These are phyloP conservation scores for Camelus dromedarius DNA, from an alignment of 2,113 vertebrate genomes.

Conservation along the genomic window DNA sequence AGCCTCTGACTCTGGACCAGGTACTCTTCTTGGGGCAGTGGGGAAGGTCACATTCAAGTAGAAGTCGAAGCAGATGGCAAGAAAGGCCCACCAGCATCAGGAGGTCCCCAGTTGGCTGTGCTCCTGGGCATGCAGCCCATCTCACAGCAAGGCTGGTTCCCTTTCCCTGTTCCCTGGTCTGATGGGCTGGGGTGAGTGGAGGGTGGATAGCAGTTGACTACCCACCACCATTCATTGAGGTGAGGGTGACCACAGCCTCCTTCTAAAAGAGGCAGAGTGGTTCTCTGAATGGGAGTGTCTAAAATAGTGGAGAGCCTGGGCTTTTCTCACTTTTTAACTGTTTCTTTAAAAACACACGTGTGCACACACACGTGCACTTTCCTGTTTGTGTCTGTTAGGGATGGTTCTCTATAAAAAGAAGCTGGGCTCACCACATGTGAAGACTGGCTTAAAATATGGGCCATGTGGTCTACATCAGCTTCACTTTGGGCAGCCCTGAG, in stretches of 20 bases:
- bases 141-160: not conserved
- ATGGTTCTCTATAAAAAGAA: not conserved
- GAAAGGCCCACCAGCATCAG: not conserved
- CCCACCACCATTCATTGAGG: not conserved
- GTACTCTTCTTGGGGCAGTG: not conserved
- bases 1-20: not conserved
- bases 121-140: not conserved
- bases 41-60: not conserved
- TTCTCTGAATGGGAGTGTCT: not conserved
- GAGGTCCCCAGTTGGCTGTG: not conserved
- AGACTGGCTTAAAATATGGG: constrained; percentile 4
- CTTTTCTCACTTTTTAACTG: not conserved
- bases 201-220: not conserved
- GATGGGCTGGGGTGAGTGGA: not conserved
- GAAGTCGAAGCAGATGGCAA: constrained; percentile 58
- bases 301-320: not conserved
- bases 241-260: not conserved
- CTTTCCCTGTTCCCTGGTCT: not conserved
- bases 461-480: constrained; percentile 30
- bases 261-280: not conserved
- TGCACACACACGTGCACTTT: not conserved
- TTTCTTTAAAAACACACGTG: not conserved
- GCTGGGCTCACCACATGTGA: not conserved
- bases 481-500: constrained; percentile 31
- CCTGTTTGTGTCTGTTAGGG: not conserved